Conservation (phyloP, 2,888 invertebrate species). For the Agrochola lychnidis region DNA sequence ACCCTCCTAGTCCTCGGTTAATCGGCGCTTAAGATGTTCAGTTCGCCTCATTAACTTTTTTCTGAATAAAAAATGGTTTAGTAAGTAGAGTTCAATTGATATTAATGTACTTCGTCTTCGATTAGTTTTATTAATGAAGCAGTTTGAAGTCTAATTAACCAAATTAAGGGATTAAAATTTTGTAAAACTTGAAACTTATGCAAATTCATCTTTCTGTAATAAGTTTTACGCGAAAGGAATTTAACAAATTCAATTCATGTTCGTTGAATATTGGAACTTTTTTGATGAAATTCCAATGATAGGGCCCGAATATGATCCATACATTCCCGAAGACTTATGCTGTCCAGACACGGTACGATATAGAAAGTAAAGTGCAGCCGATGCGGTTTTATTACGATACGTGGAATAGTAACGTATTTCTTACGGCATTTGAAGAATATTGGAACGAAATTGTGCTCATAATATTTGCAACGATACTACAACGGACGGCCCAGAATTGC, state of each 20-base stretch:
- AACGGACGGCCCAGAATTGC: conserved; percentile 64
- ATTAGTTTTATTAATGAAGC: conserved; percentile 44
- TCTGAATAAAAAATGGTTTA: conserved; percentile 2
- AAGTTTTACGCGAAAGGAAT: conserved; percentile 33
- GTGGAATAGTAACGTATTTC: conserved; percentile 77
- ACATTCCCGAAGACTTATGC: conserved; percentile 73
- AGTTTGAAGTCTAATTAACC: conserved; percentile 41
- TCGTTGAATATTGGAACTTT: conserved; percentile 16
- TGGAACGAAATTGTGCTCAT: conserved; percentile 74
- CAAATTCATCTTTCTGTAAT: conserved; percentile 19
- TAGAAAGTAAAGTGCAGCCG: conserved; percentile 79
- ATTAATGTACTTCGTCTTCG: conserved; percentile 28
- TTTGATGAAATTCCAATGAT: conserved; percentile 67
- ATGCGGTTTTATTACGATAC: conserved; percentile 78
- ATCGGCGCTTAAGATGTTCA: conserved; percentile 26
- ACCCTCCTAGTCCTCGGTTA: conserved; percentile 28
- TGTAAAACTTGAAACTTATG: conserved; percentile 26
- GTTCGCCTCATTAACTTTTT: background rate
- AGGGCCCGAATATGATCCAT: conserved; percentile 71
- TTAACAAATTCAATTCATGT: conserved; percentile 25
- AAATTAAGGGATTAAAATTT: conserved; percentile 40
- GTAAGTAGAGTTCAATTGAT: conserved; percentile 19
- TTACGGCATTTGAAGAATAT: conserved; percentile 78
- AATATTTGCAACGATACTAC: conserved; percentile 69
- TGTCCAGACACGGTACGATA: conserved; percentile 66